phyloP scores from a whole-genome alignment of 2,113 vertebrate species.

The Cathartes aura region DNA sequence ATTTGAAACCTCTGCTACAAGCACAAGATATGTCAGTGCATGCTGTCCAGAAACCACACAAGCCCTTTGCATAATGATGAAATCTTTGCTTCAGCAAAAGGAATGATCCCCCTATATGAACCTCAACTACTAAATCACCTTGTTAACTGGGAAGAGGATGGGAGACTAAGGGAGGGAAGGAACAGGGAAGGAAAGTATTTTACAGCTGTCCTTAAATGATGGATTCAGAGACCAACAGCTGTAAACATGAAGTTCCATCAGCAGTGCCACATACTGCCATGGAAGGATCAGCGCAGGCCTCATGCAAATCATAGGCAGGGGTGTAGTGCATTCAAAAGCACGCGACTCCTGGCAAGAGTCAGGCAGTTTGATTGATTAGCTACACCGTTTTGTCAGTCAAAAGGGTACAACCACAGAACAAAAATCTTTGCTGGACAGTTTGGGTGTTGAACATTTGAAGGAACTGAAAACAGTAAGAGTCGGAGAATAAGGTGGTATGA shows the following conservation, averaged over 20 bases:
- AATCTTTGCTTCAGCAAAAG: background rate
- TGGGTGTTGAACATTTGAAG: background rate
- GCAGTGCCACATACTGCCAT: background rate
- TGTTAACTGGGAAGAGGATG: background rate
- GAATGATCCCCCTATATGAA: background rate
- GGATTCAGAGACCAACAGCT: background rate
- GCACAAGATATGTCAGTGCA: background rate
- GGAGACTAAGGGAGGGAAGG: fast-evolving
- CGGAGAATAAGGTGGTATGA: background rate
- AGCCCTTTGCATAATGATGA: background rate
- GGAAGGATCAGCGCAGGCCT: background rate
- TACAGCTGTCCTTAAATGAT: background rate
- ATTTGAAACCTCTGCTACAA: background rate
- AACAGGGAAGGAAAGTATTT: background rate
- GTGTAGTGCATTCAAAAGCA: too few relatives aligned
- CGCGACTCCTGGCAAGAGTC: background rate
- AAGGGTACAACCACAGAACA: background rate
- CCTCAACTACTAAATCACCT: background rate
- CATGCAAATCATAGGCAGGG: fast-evolving
- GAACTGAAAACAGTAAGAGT: background rate
- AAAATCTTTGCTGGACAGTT: background rate
- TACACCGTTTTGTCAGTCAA: background rate
- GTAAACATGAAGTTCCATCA: background rate
- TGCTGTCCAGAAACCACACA: background rate
- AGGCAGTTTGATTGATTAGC: background rate